Conservation (phyloP, 2,888 invertebrate genomes). For the Drosophila prostipennis region DNA sequence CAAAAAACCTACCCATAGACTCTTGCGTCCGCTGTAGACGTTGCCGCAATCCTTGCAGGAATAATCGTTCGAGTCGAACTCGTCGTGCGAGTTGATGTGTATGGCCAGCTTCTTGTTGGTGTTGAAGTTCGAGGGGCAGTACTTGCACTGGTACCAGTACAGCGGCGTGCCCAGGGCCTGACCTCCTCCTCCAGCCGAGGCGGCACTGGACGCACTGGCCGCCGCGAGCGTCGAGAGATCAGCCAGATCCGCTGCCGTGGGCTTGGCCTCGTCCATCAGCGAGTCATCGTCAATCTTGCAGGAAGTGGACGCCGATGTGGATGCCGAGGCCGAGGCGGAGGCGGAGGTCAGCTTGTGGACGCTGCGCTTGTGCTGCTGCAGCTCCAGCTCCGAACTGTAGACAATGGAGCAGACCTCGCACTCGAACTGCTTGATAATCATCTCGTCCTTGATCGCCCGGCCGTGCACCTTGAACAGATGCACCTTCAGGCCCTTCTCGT, state of each 20-base stretch:
- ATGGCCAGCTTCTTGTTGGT: constrained; percentile 84
- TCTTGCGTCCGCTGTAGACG: constrained; percentile 84
- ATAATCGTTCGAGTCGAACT: constrained; percentile 84
- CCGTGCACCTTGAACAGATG: constrained; percentile 84
- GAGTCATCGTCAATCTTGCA: constrained; percentile 25
- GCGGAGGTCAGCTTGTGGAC: constrained; percentile 74
- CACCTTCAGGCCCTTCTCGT: constrained; percentile 84
- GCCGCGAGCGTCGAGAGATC: constrained; percentile 15
- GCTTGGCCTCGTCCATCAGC: constrained; percentile 25
- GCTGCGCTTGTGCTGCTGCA: constrained; percentile 81
- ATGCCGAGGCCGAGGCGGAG: constrained; percentile 15
- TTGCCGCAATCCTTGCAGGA: constrained; percentile 85
- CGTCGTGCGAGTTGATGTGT: constrained; percentile 84
- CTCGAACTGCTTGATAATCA: constrained; percentile 83
- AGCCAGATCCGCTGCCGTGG: neutral
- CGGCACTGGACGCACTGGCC: neutral
- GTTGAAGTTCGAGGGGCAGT: constrained; percentile 84
- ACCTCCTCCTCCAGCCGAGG: constrained; percentile 14
- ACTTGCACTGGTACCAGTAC: constrained; percentile 84
- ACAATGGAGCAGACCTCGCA: constrained; percentile 84
- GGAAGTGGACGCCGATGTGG: constrained; percentile 28
- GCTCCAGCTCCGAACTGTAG: constrained; percentile 81
- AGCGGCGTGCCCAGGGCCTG: constrained; percentile 55
- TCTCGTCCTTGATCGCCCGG: constrained; percentile 81
- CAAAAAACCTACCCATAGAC: constrained; percentile 81